phyloP scores from a whole-genome alignment of 2,113 vertebrate species.

The Emydura subglobosa region DNA sequence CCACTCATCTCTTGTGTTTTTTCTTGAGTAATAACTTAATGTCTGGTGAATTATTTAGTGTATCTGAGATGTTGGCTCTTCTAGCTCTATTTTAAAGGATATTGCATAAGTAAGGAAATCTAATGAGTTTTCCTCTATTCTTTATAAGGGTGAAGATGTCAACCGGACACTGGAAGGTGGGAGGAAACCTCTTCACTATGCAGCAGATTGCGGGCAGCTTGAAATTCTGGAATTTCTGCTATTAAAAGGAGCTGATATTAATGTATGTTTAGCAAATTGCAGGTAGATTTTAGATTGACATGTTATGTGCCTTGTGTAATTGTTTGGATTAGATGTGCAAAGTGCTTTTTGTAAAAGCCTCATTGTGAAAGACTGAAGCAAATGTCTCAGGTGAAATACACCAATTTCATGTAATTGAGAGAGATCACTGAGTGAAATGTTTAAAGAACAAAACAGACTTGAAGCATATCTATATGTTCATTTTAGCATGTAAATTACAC shows the following conservation, averaged over 20 bases:
- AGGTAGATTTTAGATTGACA: neutral
- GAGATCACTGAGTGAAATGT: neutral
- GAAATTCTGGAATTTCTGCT: constrained; percentile 92
- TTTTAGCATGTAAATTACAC: neutral
- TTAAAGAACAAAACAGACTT: neutral
- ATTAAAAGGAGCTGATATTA: constrained; percentile 94
- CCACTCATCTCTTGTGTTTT: neutral
- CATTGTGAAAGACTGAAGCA: neutral
- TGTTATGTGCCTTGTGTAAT: neutral
- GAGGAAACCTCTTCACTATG: constrained; percentile 94
- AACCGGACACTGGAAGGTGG: constrained; percentile 92
- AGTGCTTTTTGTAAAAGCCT: neutral
- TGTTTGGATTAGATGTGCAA: neutral
- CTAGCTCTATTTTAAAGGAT: neutral
- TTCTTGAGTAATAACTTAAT: neutral
- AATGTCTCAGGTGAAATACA: neutral
- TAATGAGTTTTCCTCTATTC: neutral
- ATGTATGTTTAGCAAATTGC: constrained; percentile 82
- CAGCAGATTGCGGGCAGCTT: constrained; percentile 92
- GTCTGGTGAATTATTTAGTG: neutral
- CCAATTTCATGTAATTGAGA: neutral
- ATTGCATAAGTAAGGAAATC: neutral
- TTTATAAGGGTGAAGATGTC: constrained; percentile 88
- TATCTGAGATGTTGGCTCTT: neutral
- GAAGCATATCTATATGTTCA: neutral